Conservation (phyloP, 2,113 vertebrate genomes). For the Colossoma macropomum region DNA sequence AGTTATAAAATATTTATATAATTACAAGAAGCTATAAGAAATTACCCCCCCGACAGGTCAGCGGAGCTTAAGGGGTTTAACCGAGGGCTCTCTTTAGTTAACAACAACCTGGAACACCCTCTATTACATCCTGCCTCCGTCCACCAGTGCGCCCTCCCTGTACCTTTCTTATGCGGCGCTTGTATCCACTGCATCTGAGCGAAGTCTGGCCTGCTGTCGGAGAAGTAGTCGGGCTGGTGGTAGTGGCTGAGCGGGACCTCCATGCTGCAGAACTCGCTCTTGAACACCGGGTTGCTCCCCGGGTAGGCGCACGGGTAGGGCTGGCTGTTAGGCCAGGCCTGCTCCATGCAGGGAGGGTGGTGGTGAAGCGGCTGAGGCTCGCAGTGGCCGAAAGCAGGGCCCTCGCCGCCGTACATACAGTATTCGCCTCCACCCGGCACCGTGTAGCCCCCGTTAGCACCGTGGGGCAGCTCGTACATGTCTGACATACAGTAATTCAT, state of each 20-base stretch:
- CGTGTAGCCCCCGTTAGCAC: constrained; percentile 78
- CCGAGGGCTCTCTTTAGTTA: not conserved
- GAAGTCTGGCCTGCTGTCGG: constrained; percentile 88
- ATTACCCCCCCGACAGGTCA: no score
- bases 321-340: constrained; percentile 88
- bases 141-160: constrained; percentile 33
- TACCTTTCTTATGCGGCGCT: constrained; percentile 92
- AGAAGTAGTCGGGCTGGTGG: constrained; percentile 89
- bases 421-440: constrained; percentile 83
- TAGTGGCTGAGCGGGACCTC: constrained; percentile 89
- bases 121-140: not conserved
- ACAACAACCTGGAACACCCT: not conserved
- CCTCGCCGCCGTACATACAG: constrained; percentile 88
- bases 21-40: no score
- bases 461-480: constrained; percentile 86
- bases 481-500: constrained; percentile 95
- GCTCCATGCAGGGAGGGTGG: constrained; percentile 89
- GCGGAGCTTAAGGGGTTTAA: no score
- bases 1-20: no score
- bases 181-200: constrained; percentile 90
- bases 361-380: constrained; percentile 87
- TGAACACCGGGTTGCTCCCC: constrained; percentile 80
- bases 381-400: constrained; percentile 81
- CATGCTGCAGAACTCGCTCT: constrained; percentile 89
- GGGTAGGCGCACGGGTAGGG: constrained; percentile 87